phyloP scores from a whole-genome alignment of 1,140 invertebrate genomes.

The Branchinecta lindahli region DNA sequence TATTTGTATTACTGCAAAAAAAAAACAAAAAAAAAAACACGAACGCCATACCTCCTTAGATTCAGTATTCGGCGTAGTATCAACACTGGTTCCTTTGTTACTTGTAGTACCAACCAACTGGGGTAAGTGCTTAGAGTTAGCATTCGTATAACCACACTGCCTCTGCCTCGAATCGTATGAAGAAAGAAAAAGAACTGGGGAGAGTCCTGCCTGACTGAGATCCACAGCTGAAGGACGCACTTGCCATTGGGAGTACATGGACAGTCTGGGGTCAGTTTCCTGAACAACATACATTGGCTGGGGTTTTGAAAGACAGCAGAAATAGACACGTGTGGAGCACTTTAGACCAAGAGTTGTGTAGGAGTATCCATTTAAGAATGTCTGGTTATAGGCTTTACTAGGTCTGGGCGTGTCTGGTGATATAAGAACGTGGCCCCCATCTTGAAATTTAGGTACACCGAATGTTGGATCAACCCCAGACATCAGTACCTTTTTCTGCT shows the following conservation, averaged over 20 bases:
- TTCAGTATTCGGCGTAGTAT: neutral
- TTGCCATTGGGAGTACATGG: constrained; percentile 98
- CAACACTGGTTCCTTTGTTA: neutral
- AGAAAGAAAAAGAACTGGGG: constrained; percentile 46
- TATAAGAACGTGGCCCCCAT: constrained; percentile 27
- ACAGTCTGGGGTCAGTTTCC: constrained; percentile 61
- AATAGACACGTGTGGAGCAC: constrained; percentile 73
- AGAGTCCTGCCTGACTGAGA: constrained; percentile 50
- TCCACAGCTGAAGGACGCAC: constrained; percentile 39
- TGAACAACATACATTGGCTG: constrained; percentile 82
- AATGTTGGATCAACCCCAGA: constrained; percentile 42
- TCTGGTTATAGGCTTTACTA: constrained; percentile 68
- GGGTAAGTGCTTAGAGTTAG: constrained; percentile 35
- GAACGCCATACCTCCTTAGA: neutral
- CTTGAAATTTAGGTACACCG: constrained; percentile 31
- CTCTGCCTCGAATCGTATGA: constrained; percentile 45
- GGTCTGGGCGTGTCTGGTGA: constrained; percentile 73
- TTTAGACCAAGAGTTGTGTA: constrained; percentile 83
- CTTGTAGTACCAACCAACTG: constrained; percentile 40
- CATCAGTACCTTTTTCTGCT: constrained; percentile 50
- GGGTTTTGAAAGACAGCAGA: constrained; percentile 77
- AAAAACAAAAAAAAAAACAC: neutral
- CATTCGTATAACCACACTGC: constrained; percentile 40
- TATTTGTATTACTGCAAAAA: too few relatives aligned
- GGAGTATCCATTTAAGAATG: constrained; percentile 74